Evolutionary conservation across 2,797 vertebrate species (phyloP), one percentile per base, ranked within the genome.

Genomic region (Danio jaintianensis): DNA sequence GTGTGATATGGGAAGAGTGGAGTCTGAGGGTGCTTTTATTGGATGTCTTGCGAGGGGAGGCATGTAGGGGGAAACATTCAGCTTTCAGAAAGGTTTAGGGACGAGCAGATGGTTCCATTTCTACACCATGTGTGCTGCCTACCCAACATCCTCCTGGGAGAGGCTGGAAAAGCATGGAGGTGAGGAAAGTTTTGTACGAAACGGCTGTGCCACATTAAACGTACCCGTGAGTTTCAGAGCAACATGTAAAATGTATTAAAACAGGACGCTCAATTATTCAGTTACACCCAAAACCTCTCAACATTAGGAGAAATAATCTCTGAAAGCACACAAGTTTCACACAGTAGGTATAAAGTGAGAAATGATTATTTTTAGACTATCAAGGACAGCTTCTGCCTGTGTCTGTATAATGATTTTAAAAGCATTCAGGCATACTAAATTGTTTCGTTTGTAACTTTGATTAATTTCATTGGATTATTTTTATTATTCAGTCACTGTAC

Each of bases 31-130:
- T 73, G 45, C 66, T 62, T 61, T 68, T 80, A 56, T n/a, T 81
- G 71, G 50, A 72, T 38, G 43, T 76, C 62, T 64, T 58, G 22
- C 6, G 61, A 63, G 77, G 68, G 77, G 63, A 72, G 67, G 56
- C 40, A 55, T 79, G 74, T 69, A 78, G 85, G 13, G 52, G 85
- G 84, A 20, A 29, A 52, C 52, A 70, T 66, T 59, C 29, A 29
- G 55, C 82, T 67, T 63, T 87, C 86, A 80, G 69, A 62, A 67
- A 58, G 75, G 67, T 81, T 50, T 81, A 62, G 78, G 78, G 29
- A 18, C 58, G 64, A 72, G 81, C 84, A 87, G 81, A 82, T 85
- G 84, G 72, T 81, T 71, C 56, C 80, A 84, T 87, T 47, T 75
- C 75, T 76, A 42, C 42, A 52, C 73, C 67, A 86, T 83, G 63